Conservation (phyloP, 2,888 invertebrate species). For the Lordiphosa fenestrarum region DNA sequence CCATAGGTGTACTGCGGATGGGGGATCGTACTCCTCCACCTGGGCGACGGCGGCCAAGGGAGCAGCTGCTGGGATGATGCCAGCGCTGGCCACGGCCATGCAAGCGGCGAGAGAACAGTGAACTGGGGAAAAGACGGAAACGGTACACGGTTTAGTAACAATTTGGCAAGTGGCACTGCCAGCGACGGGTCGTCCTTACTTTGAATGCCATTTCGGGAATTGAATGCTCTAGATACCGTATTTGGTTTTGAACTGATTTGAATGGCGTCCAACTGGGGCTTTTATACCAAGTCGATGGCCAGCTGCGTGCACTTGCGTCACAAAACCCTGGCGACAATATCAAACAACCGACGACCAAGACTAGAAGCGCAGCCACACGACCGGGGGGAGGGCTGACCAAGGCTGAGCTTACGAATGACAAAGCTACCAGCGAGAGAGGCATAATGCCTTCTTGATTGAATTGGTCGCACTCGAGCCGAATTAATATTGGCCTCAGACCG, state of each 20-base stretch:
- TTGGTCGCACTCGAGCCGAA: constrained; percentile 57
- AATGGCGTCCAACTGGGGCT: constrained; percentile 62
- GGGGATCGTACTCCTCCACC: constrained; percentile 78
- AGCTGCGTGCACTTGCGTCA: constrained; percentile 63
- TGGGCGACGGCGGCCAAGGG: constrained; percentile 72
- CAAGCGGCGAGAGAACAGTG: constrained; percentile 72
- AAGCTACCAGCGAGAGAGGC: constrained; percentile 34
- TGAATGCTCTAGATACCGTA: constrained; percentile 78
- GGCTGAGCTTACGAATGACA: constrained; percentile 66
- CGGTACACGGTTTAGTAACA: constrained; percentile 18
- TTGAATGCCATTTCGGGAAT: constrained; percentile 77
- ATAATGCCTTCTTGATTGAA: constrained; percentile 75
- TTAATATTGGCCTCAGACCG: constrained; percentile 70
- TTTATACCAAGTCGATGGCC: constrained; percentile 69
- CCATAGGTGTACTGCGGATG: constrained; percentile 80
- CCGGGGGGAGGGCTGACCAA: constrained; percentile 19
- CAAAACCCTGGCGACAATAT: constrained; percentile 51
- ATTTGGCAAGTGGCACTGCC: constrained; percentile 6
- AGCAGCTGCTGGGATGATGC: constrained; percentile 69
- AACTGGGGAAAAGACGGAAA: constrained; percentile 60
- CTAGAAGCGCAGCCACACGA: constrained; percentile 51
- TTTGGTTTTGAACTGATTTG: constrained; percentile 77
- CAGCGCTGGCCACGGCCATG: constrained; percentile 74
- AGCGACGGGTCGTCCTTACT: constrained; percentile 61
- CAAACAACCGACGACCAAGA: constrained; percentile 47